Base-by-base conservation (phyloP, 2,888 invertebrate species). In the Odontocerum albicorne region DNA sequence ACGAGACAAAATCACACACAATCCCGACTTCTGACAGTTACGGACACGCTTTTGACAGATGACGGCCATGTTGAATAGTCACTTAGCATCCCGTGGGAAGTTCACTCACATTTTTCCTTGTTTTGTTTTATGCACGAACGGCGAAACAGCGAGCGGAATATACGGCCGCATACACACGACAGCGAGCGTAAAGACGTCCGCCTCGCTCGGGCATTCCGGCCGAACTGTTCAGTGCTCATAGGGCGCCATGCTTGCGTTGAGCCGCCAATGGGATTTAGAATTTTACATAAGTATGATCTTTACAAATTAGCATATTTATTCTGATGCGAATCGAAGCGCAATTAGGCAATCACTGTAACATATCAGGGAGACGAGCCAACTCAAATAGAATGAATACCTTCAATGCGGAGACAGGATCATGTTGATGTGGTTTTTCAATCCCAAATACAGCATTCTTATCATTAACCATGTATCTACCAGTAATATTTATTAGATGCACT, bases 61-160 rank as follows among this genome's bases (percentile, higher is more conserved):
- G 49, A 44, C 55, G 49, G 55, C 55, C 55, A 55, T 55, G 45
- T 55, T 55, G 55, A 49, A 44, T 49, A 42, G 43, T 27, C 55
- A 44, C 36, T 20, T 27, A 13, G 19, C 47, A 54, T 54, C 54
- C 54, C 49, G 54, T 27, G 39, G 54, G 54, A 54, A 49, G 43
- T 43, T 35, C 54, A 54, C 35, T 53, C 45, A 49, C 54, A 43
- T 54, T 27, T 40, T 40, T 17, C 4, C 8, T n/a, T 20, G n/a
- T 21, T 21, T 40, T 2, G 19, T 4, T 20, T 40, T 19, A 20
- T 40, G 4, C 40, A 38, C 38, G 17, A 49, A 33, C 49, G 31
- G 15, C 12, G 39, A 49, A 38, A 27, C 13, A 38, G 7, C 32
- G 39, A 43, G 21, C 43, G 43, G 27, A 27, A 36, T 22, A 19